Evolutionary conservation across 37 sponge, comb jelly and placozoan species (phyloP).

Genomic region (Aphrocallistes beatrix): DNA sequence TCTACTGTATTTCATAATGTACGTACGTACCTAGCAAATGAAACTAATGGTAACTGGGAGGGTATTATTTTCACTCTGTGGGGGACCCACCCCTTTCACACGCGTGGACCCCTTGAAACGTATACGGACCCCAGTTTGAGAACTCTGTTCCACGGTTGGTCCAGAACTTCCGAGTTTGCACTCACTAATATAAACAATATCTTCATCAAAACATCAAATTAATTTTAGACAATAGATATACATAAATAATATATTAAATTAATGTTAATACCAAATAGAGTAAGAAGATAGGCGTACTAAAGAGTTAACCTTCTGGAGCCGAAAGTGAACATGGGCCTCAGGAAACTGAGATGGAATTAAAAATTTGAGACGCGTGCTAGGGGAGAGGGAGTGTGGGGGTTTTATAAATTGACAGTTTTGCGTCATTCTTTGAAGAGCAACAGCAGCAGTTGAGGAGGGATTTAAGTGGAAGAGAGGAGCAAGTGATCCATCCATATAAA

Average conservation of each 20-base stretch:
- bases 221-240: constrained; percentile 17
- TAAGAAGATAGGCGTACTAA: constrained; percentile 1
- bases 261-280: constrained; percentile 15
- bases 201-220: constrained; percentile 18
- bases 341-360: background rate
- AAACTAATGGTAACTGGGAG: too few relatives aligned
- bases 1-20: too few relatives aligned
- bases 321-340: background rate
- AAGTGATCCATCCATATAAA: too few relatives aligned
- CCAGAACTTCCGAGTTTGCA: too few relatives aligned
- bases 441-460: too few relatives aligned
- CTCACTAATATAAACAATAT: background rate
- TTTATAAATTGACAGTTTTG: too few relatives aligned
- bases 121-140: background rate
- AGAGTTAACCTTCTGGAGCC: background rate
- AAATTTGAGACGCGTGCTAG: background rate
- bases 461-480: too few relatives aligned
- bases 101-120: background rate
- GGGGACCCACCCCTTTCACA: background rate
- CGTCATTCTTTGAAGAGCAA: too few relatives aligned
- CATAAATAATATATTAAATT: constrained; percentile 18
- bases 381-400: too few relatives aligned
- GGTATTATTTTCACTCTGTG: too few relatives aligned
- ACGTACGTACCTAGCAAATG: too few relatives aligned
- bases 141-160: background rate